Evolutionary conservation across 2,113 vertebrate genomes (phyloP).

Genomic region (Rutilus rutilus): DNA sequence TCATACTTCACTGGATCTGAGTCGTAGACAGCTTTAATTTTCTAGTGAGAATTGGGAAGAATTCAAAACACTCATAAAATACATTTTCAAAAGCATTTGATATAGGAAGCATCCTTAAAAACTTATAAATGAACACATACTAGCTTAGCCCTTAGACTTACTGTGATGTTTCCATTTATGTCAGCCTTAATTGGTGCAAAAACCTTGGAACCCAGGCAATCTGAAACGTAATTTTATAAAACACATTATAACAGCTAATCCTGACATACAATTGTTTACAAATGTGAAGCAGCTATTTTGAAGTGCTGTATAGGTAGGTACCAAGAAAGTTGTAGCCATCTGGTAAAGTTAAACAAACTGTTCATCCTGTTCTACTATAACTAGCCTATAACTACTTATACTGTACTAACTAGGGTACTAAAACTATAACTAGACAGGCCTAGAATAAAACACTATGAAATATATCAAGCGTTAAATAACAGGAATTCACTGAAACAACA

Average conservation of each 20-base stretch:
- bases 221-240: slow-evolving; percentile 68
- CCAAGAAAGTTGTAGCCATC: too few species aligned
- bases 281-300: too few species aligned
- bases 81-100: neutral
- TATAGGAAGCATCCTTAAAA: neutral
- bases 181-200: slow-evolving; percentile 91
- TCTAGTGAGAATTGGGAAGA: slow-evolving; percentile 71
- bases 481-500: neutral
- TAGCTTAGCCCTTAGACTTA: slow-evolving; percentile 57
- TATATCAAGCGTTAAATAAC: neutral
- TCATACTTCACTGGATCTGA: slow-evolving; percentile 88
- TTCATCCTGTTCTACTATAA: neutral
- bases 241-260: neutral
- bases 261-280: too few species aligned
- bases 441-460: neutral
- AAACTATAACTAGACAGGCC: neutral
- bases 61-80: neutral
- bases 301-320: too few species aligned
- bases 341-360: neutral
- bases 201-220: slow-evolving; percentile 89
- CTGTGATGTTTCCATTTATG: slow-evolving; percentile 90
- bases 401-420: too few species aligned
- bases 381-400: neutral
- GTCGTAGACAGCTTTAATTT: slow-evolving; percentile 87
- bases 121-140: neutral